Evolutionary conservation across 2,797 vertebrate species (phyloP).

Genomic region (Glyptemys insculpta): DNA sequence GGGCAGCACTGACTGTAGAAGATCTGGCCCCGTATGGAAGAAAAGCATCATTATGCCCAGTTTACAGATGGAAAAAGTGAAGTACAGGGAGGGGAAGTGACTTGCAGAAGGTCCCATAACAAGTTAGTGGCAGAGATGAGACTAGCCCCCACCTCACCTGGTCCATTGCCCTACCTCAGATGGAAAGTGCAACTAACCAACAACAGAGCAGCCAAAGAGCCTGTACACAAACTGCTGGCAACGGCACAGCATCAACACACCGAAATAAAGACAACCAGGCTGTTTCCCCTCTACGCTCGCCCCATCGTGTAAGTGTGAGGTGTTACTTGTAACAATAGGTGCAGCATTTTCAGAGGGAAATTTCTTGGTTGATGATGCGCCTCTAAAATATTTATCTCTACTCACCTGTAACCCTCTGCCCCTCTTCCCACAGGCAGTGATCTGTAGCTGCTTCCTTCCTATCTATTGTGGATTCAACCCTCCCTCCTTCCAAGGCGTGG

Average conservation of each 20-base stretch:
- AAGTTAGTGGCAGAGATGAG: neutral
- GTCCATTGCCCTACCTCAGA: too few relatives aligned
- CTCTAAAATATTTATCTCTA: neutral
- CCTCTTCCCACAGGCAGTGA: constrained; percentile 82
- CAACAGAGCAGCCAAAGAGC: neutral
- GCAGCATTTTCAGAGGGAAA: neutral
- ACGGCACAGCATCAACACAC: neutral
- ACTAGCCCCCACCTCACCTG: neutral
- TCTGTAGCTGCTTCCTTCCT: constrained; percentile 94
- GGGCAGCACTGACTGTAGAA: too few relatives aligned
- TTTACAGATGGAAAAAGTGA: neutral
- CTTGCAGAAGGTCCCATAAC: neutral
- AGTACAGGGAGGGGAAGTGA: neutral
- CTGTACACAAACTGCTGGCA: neutral
- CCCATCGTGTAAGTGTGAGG: neutral
- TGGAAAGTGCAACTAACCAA: neutral
- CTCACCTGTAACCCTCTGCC: neutral
- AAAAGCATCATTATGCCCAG: neutral
- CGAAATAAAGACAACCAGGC: neutral
- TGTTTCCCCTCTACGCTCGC: neutral
- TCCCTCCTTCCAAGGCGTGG: constrained; percentile 83
- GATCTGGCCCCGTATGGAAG: neutral
- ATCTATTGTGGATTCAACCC: constrained; percentile 89
- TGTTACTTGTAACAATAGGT: neutral
- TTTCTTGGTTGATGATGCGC: neutral